Conservation (phyloP, 2,888 invertebrate species). For the Acronicta leporina region DNA sequence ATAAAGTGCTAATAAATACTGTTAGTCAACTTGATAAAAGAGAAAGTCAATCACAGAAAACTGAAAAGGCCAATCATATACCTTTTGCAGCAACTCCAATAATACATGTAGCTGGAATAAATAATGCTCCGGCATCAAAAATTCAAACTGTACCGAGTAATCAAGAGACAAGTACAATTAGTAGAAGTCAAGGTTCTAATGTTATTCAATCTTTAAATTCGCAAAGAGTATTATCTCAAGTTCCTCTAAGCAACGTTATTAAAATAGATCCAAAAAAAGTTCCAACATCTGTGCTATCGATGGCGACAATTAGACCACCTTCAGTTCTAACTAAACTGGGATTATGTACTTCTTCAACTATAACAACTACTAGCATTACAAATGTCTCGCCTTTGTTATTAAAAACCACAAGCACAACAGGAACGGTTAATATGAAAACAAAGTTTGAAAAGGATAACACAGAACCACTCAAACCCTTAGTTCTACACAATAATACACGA, state of each 20-base stretch:
- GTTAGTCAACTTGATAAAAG: slow-evolving; percentile 76
- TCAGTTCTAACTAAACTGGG: slow-evolving; percentile 77
- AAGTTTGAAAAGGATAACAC: slow-evolving; percentile 67
- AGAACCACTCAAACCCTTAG: slow-evolving; percentile 49
- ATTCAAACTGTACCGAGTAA: slow-evolving; percentile 76
- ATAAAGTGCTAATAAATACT: slow-evolving; percentile 79
- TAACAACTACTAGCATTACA: slow-evolving; percentile 71
- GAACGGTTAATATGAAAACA: slow-evolving; percentile 67
- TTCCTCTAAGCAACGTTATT: slow-evolving; percentile 73
- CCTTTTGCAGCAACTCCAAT: slow-evolving; percentile 73
- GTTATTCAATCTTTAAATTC: slow-evolving; percentile 80
- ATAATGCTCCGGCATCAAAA: slow-evolving; percentile 71
- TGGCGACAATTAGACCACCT: slow-evolving; percentile 76
- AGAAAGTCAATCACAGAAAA: slow-evolving; percentile 71
- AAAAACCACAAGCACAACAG: slow-evolving; percentile 69
- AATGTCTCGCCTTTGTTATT: slow-evolving; percentile 80
- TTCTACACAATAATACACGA: slow-evolving; percentile 55
- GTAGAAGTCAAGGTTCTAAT: slow-evolving; percentile 74
- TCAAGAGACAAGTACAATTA: slow-evolving; percentile 71
- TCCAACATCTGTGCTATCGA: slow-evolving; percentile 77
- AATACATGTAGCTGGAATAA: slow-evolving; percentile 78
- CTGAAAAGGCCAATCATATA: slow-evolving; percentile 73
- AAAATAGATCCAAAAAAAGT: slow-evolving; percentile 78
- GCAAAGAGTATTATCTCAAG: slow-evolving; percentile 75
- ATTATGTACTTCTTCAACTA: slow-evolving; percentile 66